Evolutionary conservation across 2,888 invertebrate genomes (phyloP), one percentile per base, ranked within the genome.

Genomic region (Blastobasis lacticolella): DNA sequence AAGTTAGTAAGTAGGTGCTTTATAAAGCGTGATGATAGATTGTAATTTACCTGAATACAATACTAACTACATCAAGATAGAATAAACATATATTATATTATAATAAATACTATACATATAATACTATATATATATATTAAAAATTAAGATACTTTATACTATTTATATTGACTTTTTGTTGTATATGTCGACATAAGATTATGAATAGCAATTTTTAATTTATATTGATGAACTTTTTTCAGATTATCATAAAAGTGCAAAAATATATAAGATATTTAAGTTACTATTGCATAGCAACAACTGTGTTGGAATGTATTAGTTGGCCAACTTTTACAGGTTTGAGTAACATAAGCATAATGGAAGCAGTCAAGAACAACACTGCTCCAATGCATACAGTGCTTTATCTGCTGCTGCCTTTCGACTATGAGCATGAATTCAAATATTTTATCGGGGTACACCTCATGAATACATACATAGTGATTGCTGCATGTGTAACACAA

Each of bases 341-440:
- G 0, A 64, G 70, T 47, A 73, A 69, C 46, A 48, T 63, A 0
- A 57, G 48, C 0, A 61, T 69, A 46, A 57, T 53, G 42, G 66
- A 70, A 6, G 56, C 54, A 1, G 62, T 69, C 8, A 45, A 49
- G 6, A 74, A 74, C 43, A 63, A 59, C 10, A 67, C 70, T 0
- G 53, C 56, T 5, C 62, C 58, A 36, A 55, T 72, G 6, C 66
- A 70, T 57, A 75, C 70, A 5, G 61, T 66, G 40, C 46, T 71
- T 1, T 75, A 72, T 42, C 46, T 71, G 41, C 66, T 67, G 64
- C 52, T 71, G 53, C 76, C 75, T 2, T 66, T 69, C 37, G 73
- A 75, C 40, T 75, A 75, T 42, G 65, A 63, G 41, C 68, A 66
- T 45, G 60, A 71, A 41, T 66, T 59, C 38, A 52, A 48, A 5